Conservation (phyloP, 2,113 vertebrate genomes). For the Crotophaga sulcirostris region DNA sequence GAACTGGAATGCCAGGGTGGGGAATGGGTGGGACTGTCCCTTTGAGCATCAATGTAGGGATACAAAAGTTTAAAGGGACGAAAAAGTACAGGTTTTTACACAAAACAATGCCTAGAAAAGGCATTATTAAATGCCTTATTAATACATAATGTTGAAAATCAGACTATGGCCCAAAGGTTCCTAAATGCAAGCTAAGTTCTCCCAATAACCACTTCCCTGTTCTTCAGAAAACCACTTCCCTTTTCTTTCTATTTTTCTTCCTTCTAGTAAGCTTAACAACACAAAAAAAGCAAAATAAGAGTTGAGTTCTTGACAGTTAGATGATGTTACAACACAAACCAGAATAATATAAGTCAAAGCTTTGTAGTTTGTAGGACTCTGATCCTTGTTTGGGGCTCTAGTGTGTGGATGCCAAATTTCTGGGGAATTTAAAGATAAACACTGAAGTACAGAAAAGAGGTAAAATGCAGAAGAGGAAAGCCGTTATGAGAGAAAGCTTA, state of each 20-base stretch:
- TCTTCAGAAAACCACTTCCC: background rate
- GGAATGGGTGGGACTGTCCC: background rate
- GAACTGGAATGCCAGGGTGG: background rate
- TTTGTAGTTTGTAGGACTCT: background rate
- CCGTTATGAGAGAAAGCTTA: background rate
- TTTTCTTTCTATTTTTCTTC: background rate
- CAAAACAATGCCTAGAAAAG: background rate
- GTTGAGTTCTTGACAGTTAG: background rate
- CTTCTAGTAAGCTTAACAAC: background rate
- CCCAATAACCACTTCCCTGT: background rate
- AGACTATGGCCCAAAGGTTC: background rate
- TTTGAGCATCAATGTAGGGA: background rate
- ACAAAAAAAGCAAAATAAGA: background rate
- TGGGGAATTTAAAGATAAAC: background rate
- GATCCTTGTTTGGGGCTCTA: background rate
- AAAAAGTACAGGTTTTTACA: background rate
- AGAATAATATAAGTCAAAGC: background rate
- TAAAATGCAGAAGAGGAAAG: background rate
- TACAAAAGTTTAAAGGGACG: background rate
- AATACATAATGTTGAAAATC: background rate
- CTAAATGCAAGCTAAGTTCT: background rate
- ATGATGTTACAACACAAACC: background rate
- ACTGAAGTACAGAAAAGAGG: background rate
- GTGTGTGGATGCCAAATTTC: background rate
- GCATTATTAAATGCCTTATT: background rate